Evolutionary conservation across 2,113 vertebrate species (phyloP).

Genomic region (Tyrannus savana): DNA sequence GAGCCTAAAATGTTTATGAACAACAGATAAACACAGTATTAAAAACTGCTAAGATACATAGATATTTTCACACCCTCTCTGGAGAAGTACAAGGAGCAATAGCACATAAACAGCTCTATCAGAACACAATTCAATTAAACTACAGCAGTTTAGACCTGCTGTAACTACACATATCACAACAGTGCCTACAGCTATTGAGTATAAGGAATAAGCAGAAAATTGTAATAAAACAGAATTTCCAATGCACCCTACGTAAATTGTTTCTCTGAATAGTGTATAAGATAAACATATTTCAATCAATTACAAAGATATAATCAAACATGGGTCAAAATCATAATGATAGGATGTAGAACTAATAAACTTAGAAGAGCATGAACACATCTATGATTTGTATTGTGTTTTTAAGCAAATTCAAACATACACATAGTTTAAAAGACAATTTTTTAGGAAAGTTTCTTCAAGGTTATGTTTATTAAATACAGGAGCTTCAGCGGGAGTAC

Average conservation of each 20-base stretch:
- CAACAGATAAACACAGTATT: not conserved
- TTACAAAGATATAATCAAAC: not conserved
- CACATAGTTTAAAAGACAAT: not conserved
- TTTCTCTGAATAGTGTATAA: not conserved
- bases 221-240: not conserved
- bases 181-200: not conserved
- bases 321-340: not conserved
- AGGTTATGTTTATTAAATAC: not conserved
- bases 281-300: not conserved
- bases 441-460: not conserved
- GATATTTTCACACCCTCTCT: not conserved
- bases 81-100: not conserved
- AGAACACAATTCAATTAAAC: not conserved
- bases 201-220: not conserved
- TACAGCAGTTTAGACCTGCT: not conserved
- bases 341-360: not conserved
- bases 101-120: not conserved
- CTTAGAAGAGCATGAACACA: not conserved
- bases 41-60: not conserved
- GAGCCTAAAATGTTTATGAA: constrained; percentile 57
- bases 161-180: not conserved
- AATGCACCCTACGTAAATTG: not conserved
- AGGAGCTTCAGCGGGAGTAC: not conserved
- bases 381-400: not conserved
- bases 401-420: not conserved